Base-by-base conservation (phyloP, 1,140 invertebrate species). In the Augochlora pura region DNA sequence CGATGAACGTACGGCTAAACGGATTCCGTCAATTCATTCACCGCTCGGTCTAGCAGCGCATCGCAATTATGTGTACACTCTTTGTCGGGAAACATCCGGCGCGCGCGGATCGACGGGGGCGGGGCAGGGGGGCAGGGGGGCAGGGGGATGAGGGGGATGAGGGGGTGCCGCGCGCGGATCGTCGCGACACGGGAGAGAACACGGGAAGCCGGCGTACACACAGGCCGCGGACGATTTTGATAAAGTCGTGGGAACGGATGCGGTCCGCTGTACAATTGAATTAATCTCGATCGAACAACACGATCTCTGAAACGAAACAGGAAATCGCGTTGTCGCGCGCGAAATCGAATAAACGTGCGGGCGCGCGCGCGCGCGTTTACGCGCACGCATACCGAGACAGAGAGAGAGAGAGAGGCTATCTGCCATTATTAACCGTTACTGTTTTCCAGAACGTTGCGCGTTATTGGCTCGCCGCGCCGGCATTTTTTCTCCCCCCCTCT, bases 11-110 rank as follows among this genome's bases (percentile, higher is more conserved):
- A 77, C 80, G 32, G 76, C 54, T 87, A 87, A 87, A 85, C 65
- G 64, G 83, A 87, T 87, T 87, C 83, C 80, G 81, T 75, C 80
- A 85, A 87, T 87, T 87, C 80, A 69, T 87, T 87, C 83, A 83
- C 64, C 83, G 84, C 82, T 87, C 85, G 86, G 87, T 87, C 85
- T 87, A 79, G 54, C 64, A 71, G 68, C 69, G 69, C 73, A 78
- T 85, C 87, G 83, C 86, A 87, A 87, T 87, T 87, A 87, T 87
- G 83, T 82, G 71, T 81, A 77, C 74, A 82, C 85, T 84, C 79
- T 87, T 86, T 86, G 84, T 73, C 81, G 60, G 64, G 18, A 46
- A 57, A 63, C 65, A 84, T 80, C 75, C 84, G 39, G 23, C n/a
- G 38, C 64, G 23, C n/a, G 38, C 64, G 27, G 80, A 0, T 66